phyloP scores from a whole-genome alignment of 2,797 vertebrate genomes.

The Siniperca undulata region DNA sequence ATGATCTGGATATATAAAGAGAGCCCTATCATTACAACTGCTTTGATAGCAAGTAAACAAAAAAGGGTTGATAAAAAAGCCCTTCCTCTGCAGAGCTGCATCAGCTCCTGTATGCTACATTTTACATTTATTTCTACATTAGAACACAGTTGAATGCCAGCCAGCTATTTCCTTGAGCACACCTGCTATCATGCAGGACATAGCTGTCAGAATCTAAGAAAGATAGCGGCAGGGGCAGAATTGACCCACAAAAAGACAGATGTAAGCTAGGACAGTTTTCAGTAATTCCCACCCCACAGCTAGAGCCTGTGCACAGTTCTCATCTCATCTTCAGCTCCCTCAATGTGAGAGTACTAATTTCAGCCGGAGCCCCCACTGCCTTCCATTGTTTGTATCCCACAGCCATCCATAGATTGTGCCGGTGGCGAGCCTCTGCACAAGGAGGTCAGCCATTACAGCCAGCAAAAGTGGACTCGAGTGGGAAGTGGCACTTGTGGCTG shows the following conservation, averaged over 20 bases:
- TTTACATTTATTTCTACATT: constrained; percentile 29
- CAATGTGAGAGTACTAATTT: constrained; percentile 70
- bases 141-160: constrained; percentile 36
- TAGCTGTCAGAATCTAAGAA: constrained; percentile 39
- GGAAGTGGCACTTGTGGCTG: constrained; percentile 76
- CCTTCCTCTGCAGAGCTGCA: constrained; percentile 7
- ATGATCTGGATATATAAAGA: constrained; percentile 57
- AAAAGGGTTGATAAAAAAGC: constrained; percentile 21
- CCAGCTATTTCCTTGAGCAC: constrained; percentile 22
- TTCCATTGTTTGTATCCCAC: constrained; percentile 61
- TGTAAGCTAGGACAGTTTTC: constrained; percentile 31
- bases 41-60: constrained; percentile 47
- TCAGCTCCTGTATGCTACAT: background rate
- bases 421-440: constrained; percentile 42
- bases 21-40: constrained; percentile 25
- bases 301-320: constrained; percentile 39
- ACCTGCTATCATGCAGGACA: constrained; percentile 24
- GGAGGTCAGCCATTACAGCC: constrained; percentile 75
- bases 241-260: constrained; percentile 52
- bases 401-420: constrained; percentile 57
- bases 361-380: constrained; percentile 41
- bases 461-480: constrained; percentile 75
- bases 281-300: constrained; percentile 52
- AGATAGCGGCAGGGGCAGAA: constrained; percentile 46
- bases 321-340: constrained; percentile 61